These are phyloP conservation scores for Drosophila engyochracea DNA, from an alignment of 2,888 invertebrate species.

Conservation along the genomic window DNA sequence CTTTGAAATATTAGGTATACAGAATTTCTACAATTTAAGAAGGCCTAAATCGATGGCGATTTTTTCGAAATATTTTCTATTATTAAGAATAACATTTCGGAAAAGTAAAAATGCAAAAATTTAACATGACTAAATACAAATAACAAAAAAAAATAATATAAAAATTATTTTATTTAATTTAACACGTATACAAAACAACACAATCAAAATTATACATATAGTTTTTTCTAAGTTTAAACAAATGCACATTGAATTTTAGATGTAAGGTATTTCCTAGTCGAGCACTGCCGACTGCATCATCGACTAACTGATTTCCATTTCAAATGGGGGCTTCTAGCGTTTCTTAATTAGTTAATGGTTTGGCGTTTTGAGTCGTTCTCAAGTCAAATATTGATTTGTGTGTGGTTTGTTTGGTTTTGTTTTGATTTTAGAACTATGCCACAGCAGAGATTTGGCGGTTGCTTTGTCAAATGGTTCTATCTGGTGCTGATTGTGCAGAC, in stretches of 20 bases:
- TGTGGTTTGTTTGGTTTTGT: background rate
- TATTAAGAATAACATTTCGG: background rate
- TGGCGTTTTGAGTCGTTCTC: background rate
- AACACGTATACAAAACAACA: background rate
- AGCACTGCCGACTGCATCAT: background rate
- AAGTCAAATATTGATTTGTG: slow-evolving; percentile 6
- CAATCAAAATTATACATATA: background rate
- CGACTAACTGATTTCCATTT: background rate
- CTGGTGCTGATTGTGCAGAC: slow-evolving; percentile 71
- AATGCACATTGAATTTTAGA: background rate
- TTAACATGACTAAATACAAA: background rate
- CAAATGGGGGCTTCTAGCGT: background rate
- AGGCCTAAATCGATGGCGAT: background rate
- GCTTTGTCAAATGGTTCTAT: slow-evolving; percentile 75
- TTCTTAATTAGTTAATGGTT: background rate
- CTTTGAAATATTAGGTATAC: background rate
- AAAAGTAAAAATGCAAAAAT: background rate
- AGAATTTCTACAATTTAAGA: background rate
- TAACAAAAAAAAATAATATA: background rate
- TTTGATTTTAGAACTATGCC: slow-evolving; percentile 63
- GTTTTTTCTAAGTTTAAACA: background rate
- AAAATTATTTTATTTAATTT: background rate
- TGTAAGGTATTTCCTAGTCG: background rate
- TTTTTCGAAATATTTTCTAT: background rate
- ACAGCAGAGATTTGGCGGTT: slow-evolving; percentile 64